Conservation (phyloP, 1,140 invertebrate genomes). For the Alviniconcha marisindica region DNA sequence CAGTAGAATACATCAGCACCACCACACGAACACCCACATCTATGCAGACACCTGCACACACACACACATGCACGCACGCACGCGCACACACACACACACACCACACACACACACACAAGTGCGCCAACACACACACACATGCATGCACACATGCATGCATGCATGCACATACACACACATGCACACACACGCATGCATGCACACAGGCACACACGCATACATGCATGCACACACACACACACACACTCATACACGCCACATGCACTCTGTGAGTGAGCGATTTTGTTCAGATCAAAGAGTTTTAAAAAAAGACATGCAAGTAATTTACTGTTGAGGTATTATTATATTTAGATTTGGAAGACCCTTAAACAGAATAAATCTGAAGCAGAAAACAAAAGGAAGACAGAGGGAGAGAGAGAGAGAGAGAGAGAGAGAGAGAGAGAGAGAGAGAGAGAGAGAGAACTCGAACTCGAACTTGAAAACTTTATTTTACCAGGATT, state of each 20-base stretch:
- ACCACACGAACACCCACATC: too few species aligned
- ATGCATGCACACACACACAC: not conserved
- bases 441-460: too few species aligned
- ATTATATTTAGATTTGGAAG: not conserved
- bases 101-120: not conserved
- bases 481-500: too few species aligned
- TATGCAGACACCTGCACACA: too few species aligned
- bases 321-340: too few species aligned
- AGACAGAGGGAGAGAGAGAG: not conserved
- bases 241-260: constrained; percentile 12
- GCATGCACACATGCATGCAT: not conserved
- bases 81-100: too few species aligned
- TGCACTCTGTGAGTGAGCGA: not conserved
- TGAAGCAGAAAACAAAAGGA: not conserved
- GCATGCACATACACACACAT: not conserved
- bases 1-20: too few species aligned
- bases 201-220: not conserved
- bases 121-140: not conserved
- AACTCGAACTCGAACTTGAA: too few species aligned
- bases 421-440: not conserved
- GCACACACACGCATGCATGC: not conserved
- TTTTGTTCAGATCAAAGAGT: too few species aligned
- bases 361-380: not conserved
- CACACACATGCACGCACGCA: too few species aligned
- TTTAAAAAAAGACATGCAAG: too few species aligned